Evolutionary conservation across 30 jellyfish, hydroid and myxozoan genomes (phyloP).

Genomic region (Aurelia sp.): DNA sequence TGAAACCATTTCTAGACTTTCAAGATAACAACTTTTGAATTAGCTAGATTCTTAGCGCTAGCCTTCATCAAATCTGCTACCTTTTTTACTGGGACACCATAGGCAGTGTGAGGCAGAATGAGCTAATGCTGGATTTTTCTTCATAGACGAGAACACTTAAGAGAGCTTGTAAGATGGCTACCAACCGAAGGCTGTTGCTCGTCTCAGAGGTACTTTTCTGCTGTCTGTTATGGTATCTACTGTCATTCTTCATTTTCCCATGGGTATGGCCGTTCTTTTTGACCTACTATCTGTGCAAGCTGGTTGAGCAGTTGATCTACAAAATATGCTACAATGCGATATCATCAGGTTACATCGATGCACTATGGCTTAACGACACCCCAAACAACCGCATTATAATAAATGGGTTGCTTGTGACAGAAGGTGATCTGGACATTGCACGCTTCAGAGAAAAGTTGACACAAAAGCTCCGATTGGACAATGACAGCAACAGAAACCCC

Average conservation of each 20-base stretch:
- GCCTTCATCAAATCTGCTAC: too few species aligned
- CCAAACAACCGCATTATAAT: constrained; percentile 74
- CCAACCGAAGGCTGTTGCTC: constrained; percentile 20
- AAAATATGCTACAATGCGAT: constrained; percentile 42
- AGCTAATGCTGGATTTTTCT: too few species aligned
- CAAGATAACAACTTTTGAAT: too few species aligned
- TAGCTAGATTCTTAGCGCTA: too few species aligned
- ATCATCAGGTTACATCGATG: constrained; percentile 60
- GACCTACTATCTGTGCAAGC: constrained; percentile 17
- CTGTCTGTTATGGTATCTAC: constrained; percentile 39
- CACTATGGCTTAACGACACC: constrained; percentile 72
- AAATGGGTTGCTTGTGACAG: constrained; percentile 52
- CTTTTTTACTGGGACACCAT: too few species aligned
- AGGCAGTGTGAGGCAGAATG: too few species aligned
- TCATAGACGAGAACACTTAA: too few species aligned
- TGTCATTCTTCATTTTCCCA: constrained; percentile 11
- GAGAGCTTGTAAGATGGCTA: neutral
- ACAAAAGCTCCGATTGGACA: constrained; percentile 34
- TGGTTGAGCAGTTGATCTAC: constrained; percentile 44
- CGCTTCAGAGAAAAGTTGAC: constrained; percentile 12
- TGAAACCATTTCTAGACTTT: too few species aligned
- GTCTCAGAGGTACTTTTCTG: constrained; percentile 30
- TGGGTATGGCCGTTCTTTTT: constrained; percentile 29
- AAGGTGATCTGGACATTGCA: constrained; percentile 59
- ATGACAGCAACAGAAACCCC: constrained; percentile 8